Conservation (phyloP, 2,888 invertebrate species). For the Cheilosia grossa region DNA sequence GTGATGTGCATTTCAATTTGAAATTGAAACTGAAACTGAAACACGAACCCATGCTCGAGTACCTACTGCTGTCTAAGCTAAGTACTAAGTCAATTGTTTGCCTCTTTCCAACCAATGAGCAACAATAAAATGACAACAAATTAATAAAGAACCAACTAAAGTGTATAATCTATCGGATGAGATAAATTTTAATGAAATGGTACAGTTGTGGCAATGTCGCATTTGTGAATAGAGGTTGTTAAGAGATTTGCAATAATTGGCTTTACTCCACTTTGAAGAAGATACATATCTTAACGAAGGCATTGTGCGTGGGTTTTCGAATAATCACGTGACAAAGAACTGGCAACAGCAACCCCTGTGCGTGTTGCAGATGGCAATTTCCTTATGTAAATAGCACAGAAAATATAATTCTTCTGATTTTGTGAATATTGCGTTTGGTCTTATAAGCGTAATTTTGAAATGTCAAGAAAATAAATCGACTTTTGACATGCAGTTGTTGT, state of each 20-base stretch:
- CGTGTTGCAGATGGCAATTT: conserved; percentile 3
- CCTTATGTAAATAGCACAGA: not conserved
- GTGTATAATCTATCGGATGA: conserved; percentile 35
- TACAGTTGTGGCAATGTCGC: not conserved
- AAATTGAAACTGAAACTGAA: conserved; percentile 8
- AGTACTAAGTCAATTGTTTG: conserved; percentile 40
- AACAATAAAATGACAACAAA: conserved; percentile 41
- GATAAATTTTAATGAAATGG: conserved; percentile 45
- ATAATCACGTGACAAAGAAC: conserved; percentile 40
- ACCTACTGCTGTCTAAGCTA: not conserved
- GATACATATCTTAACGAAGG: conserved; percentile 69
- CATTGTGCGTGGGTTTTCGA: conserved; percentile 56
- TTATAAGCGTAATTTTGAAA: not conserved
- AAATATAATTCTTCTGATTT: not conserved
- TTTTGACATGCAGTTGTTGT: not conserved
- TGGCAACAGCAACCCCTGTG: conserved; percentile 43
- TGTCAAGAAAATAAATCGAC: not conserved
- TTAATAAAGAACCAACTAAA: conserved; percentile 43
- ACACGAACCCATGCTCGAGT: conserved; percentile 8
- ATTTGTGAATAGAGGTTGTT: conserved; percentile 62
- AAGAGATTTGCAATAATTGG: conserved; percentile 67
- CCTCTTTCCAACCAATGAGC: conserved; percentile 29
- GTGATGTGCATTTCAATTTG: conserved; percentile 37
- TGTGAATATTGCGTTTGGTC: not conserved
- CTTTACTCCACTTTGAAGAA: conserved; percentile 51